These are phyloP conservation scores for Cettia cetti DNA, from an alignment of 2,113 vertebrate genomes.

Conservation along the genomic window DNA sequence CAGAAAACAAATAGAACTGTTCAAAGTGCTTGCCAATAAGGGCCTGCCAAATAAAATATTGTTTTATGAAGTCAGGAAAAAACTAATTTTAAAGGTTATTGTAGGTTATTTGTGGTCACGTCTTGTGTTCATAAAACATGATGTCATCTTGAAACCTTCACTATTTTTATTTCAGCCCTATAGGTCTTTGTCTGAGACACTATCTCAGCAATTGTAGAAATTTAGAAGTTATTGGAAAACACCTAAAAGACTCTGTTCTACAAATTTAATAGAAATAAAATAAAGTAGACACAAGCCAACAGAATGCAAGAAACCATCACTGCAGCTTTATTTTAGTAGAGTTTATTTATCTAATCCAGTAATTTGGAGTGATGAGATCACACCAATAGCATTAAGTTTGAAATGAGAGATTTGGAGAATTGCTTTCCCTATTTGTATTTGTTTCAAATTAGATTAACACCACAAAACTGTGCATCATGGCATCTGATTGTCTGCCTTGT, in stretches of 20 bases:
- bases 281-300: not conserved
- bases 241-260: constrained; percentile 22
- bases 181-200: constrained; percentile 69
- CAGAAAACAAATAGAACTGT: constrained; percentile 83
- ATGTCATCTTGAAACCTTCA: constrained; percentile 76
- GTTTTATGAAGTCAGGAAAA: constrained; percentile 85
- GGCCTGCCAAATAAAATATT: constrained; percentile 84
- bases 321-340: not conserved
- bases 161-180: constrained; percentile 73
- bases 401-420: not conserved
- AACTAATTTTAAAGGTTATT: constrained; percentile 86
- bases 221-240: constrained; percentile 59
- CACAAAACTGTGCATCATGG: not conserved
- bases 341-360: not conserved
- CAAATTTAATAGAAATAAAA: constrained; percentile 54
- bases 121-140: constrained; percentile 77
- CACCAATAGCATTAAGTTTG: not conserved
- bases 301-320: constrained; percentile 23
- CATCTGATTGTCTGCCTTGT: not conserved
- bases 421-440: not conserved
- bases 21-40: constrained; percentile 71
- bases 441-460: not conserved
- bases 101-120: constrained; percentile 84
- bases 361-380: not conserved
- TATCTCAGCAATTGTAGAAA: constrained; percentile 62